These are phyloP conservation scores for Pseudomyrmex sp. DNA, from an alignment of 1,140 invertebrate genomes.

Conservation along the genomic window DNA sequence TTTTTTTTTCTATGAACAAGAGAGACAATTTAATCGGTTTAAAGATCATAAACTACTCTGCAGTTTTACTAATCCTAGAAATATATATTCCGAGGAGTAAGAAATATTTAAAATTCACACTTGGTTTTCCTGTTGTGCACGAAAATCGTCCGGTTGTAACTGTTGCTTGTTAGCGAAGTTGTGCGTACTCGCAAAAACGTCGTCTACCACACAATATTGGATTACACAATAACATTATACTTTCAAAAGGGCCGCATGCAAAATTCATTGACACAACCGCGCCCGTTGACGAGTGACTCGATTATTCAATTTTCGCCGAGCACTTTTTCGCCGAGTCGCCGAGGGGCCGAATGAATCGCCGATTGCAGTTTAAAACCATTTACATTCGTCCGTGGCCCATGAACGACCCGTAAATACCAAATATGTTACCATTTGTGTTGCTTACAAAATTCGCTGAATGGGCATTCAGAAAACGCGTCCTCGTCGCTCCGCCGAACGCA, in stretches of 20 bases:
- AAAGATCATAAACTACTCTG: too few relatives aligned
- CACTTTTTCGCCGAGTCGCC: conserved; percentile 57
- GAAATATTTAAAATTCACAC: conserved; percentile 11
- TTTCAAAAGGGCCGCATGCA: conserved; percentile 57
- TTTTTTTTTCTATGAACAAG: neutral
- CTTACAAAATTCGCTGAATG: conserved; percentile 55
- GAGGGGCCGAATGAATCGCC: conserved; percentile 50
- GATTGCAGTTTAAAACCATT: conserved; percentile 61
- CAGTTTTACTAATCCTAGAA: too few relatives aligned
- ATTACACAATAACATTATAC: conserved; percentile 60
- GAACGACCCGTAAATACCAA: conserved; percentile 52
- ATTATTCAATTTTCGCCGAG: conserved; percentile 60
- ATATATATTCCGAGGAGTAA: neutral
- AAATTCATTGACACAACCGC: conserved; percentile 60
- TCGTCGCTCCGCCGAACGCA: neutral
- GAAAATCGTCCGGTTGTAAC: conserved; percentile 16
- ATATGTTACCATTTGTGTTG: conserved; percentile 51
- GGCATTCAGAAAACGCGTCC: conserved; percentile 40
- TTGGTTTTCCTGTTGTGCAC: neutral
- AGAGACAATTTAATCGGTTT: neutral
- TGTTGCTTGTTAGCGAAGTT: conserved; percentile 46
- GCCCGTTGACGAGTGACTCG: conserved; percentile 58
- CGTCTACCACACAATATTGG: conserved; percentile 52
- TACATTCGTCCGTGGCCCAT: conserved; percentile 44
- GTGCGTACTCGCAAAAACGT: conserved; percentile 38